Evolutionary conservation across 1,140 invertebrate species (phyloP).

Genomic region (Teleopsis dalmanni): DNA sequence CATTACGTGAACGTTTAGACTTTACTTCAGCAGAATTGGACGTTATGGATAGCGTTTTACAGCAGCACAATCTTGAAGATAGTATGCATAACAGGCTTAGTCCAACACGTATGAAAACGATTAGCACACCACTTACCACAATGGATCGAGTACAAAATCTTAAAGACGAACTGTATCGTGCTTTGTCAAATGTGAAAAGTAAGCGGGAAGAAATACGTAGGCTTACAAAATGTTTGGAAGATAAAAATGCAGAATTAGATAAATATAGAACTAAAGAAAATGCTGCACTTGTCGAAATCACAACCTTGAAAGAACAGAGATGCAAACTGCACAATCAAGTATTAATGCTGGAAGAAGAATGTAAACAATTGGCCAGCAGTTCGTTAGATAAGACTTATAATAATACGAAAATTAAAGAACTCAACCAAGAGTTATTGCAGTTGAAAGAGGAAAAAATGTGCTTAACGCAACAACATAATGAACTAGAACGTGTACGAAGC

Average conservation of each 20-base stretch:
- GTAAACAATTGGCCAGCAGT: conserved; percentile 13
- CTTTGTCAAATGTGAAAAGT: conserved; percentile 27
- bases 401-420: not conserved
- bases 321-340: conserved; percentile 24
- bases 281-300: conserved; percentile 27
- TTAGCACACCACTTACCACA: conserved; percentile 31
- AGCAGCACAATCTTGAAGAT: conserved; percentile 31
- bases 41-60: conserved; percentile 35
- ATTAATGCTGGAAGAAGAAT: conserved; percentile 25
- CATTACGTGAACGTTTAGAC: conserved; percentile 25
- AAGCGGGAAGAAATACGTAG: conserved; percentile 37
- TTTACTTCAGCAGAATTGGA: conserved; percentile 32
- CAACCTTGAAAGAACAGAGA: conserved; percentile 30
- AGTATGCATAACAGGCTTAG: conserved; percentile 20
- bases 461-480: conserved; percentile 9
- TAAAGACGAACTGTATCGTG: conserved; percentile 33
- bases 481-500: not conserved
- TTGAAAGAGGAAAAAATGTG: conserved; percentile 16
- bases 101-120: conserved; percentile 15
- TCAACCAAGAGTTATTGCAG: conserved; percentile 14
- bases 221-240: conserved; percentile 26
- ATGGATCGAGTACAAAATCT: conserved; percentile 28
- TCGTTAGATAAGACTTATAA: conserved; percentile 3
- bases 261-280: conserved; percentile 31
- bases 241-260: conserved; percentile 26